These are phyloP conservation scores for Gadopsis marmoratus DNA, from an alignment of 2,797 vertebrate species.

Conservation along the genomic window DNA sequence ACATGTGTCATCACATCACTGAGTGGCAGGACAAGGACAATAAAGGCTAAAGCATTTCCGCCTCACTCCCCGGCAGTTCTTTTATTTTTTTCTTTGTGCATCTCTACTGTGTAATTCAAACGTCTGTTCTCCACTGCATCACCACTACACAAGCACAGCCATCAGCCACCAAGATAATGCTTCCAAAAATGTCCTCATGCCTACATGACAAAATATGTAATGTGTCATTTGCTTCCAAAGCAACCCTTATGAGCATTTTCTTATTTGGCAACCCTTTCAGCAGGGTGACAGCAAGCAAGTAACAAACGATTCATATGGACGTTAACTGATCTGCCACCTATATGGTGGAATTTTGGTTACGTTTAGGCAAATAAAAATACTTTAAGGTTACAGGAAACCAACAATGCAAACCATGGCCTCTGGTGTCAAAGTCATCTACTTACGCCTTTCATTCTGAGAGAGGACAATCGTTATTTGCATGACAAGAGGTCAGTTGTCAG, in stretches of 20 bases:
- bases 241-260: neutral
- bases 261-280: neutral
- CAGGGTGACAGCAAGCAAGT: neutral
- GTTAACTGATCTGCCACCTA: neutral
- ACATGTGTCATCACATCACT: conserved; percentile 59
- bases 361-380: neutral
- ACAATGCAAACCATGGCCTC: neutral
- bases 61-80: conserved; percentile 22
- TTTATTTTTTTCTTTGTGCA: conserved; percentile 10
- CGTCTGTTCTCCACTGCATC: neutral
- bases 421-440: neutral
- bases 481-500: conserved; percentile 4
- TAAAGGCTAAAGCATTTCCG: conserved; percentile 45
- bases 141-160: neutral
- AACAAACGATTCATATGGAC: neutral
- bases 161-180: neutral
- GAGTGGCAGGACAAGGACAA: conserved; percentile 58
- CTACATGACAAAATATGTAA: neutral
- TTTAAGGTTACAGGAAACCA: neutral
- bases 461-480: neutral
- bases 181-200: neutral
- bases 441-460: neutral
- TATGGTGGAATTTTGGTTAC: neutral
- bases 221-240: neutral
- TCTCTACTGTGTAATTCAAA: conserved; percentile 24